phyloP scores from a whole-genome alignment of 2,888 invertebrate genomes.

The Heliconius erato region DNA sequence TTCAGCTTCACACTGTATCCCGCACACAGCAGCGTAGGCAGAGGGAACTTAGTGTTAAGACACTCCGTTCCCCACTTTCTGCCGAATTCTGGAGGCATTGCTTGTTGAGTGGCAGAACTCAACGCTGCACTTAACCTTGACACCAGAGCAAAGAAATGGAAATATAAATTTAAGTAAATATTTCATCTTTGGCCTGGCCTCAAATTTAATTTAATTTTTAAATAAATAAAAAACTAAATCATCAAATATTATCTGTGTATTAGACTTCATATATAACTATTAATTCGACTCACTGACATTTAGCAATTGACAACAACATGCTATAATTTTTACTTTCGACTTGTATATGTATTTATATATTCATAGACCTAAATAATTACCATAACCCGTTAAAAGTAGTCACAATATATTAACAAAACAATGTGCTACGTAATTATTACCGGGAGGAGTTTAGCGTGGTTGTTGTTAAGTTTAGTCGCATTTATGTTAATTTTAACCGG shows the following conservation, averaged over 20 bases:
- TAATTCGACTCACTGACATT: constrained; percentile 10
- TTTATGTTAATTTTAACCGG: constrained; percentile 92
- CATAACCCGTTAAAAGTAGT: constrained; percentile 39
- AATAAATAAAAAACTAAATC: no score
- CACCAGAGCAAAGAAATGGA: no score
- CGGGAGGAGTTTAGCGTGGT: constrained; percentile 92
- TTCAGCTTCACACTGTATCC: no score
- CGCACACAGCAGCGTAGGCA: no score
- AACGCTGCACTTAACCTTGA: no score
- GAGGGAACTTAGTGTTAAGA: no score
- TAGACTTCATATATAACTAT: neutral
- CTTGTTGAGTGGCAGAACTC: no score
- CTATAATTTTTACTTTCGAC: constrained; percentile 9
- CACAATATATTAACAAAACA: constrained; percentile 15
- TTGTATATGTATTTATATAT: constrained; percentile 36
- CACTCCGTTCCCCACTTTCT: no score
- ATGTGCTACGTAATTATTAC: constrained; percentile 93
- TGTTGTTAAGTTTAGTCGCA: constrained; percentile 90
- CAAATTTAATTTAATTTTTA: no score
- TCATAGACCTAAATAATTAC: constrained; percentile 35
- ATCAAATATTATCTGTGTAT: neutral
- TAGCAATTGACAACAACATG: constrained; percentile 34
- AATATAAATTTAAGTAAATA: no score
- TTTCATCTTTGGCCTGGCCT: no score
- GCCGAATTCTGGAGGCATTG: no score